These are phyloP conservation scores for Corythaeola cristata DNA, from an alignment of 2,113 vertebrate genomes.

Conservation along the genomic window DNA sequence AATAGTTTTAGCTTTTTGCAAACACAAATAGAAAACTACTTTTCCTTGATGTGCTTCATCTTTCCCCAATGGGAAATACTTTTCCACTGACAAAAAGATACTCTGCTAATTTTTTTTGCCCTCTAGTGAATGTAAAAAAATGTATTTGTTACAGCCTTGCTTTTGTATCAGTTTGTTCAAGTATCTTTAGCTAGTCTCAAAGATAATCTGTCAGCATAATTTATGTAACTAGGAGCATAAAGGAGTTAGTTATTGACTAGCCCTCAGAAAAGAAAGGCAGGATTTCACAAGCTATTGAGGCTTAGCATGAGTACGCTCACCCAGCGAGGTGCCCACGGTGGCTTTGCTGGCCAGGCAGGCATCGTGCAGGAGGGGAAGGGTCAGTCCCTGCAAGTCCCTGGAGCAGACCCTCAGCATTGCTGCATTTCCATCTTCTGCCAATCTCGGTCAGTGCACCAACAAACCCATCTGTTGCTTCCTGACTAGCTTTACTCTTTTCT, in stretches of 20 bases:
- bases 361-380: not conserved
- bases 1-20: not conserved
- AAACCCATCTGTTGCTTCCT: not conserved
- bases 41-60: not conserved
- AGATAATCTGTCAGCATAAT: not conserved
- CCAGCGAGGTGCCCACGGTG: not conserved
- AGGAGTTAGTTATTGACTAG: not conserved
- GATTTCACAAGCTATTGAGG: not conserved
- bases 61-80: not conserved
- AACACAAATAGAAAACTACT: not conserved
- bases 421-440: fast-evolving
- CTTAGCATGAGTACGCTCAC: not conserved
- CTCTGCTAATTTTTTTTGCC: not conserved
- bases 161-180: not conserved
- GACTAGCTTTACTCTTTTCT: not conserved
- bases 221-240: not conserved
- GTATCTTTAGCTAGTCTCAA: not conserved
- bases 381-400: not conserved
- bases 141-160: not conserved
- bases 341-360: not conserved
- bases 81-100: not conserved
- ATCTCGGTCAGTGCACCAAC: not conserved
- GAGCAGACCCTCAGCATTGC: not conserved
- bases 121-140: not conserved
- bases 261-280: not conserved